Conservation (phyloP, 2,888 invertebrate genomes). For the Hypomecis atomaria region DNA sequence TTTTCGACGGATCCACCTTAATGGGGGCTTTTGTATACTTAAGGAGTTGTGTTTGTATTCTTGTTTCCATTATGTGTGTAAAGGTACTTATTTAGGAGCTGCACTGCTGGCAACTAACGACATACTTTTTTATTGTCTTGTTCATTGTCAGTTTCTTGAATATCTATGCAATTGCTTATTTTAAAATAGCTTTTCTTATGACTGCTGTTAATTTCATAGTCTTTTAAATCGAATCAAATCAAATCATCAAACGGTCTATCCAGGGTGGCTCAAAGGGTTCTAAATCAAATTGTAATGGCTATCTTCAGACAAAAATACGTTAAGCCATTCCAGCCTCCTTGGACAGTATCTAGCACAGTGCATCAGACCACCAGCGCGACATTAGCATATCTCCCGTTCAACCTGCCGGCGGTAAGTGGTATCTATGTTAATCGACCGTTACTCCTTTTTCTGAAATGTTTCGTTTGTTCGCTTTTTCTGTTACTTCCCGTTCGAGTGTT, state of each 20-base stretch:
- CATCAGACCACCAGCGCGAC: constrained; percentile 70
- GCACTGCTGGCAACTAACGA: not conserved
- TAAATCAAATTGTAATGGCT: constrained; percentile 10
- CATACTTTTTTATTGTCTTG: not conserved
- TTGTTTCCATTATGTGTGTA: not conserved
- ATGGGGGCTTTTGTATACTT: constrained; percentile 16
- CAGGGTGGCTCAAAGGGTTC: not conserved
- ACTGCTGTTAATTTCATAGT: too few relatives aligned
- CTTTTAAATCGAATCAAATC: too few relatives aligned
- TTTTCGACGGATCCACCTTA: constrained; percentile 34
- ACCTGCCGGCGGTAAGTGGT: constrained; percentile 54
- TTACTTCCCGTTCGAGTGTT: constrained; percentile 15
- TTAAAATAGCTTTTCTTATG: too few relatives aligned
- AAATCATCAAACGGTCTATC: not conserved
- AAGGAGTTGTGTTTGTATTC: constrained; percentile 2
- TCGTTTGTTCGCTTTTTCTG: constrained; percentile 44
- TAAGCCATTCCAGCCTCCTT: constrained; percentile 2
- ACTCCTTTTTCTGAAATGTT: constrained; percentile 54
- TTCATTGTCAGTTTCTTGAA: not conserved
- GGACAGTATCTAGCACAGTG: constrained; percentile 44
- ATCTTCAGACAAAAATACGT: constrained; percentile 19
- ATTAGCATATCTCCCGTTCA: constrained; percentile 69
- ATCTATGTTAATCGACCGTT: constrained; percentile 70
- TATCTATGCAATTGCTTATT: too few relatives aligned
- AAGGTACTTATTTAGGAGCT: not conserved